These are phyloP conservation scores for Lochmaea crataegi DNA, from an alignment of 2,888 invertebrate species.

Conservation along the genomic window DNA sequence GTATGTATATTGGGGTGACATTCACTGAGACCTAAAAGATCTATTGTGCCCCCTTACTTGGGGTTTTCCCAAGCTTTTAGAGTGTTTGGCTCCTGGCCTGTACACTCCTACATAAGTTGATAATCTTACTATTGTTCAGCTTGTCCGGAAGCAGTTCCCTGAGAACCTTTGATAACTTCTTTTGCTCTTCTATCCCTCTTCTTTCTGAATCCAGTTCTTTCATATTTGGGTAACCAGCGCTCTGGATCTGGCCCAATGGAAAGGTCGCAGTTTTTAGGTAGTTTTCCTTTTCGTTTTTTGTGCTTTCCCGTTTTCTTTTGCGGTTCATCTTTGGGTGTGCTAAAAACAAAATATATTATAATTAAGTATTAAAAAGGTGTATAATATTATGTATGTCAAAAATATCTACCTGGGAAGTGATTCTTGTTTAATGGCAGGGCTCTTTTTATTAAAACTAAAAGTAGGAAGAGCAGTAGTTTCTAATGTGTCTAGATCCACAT, in stretches of 20 bases:
- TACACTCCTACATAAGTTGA: too few species aligned
- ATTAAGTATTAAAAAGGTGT: not conserved
- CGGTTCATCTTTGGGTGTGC: conserved; percentile 73
- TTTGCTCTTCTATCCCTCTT: conserved; percentile 83
- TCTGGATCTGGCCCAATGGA: conserved; percentile 92
- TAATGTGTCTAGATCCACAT: conserved; percentile 84
- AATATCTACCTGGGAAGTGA: conserved; percentile 71
- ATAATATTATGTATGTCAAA: conserved; percentile 64
- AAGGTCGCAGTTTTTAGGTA: conserved; percentile 92
- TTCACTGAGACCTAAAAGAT: too few species aligned
- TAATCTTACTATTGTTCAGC: conserved; percentile 83
- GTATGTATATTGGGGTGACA: too few species aligned
- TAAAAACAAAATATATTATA: conserved; percentile 51
- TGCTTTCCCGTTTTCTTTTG: conserved; percentile 74
- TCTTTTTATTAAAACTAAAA: conserved; percentile 75
- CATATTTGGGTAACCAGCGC: conserved; percentile 96
- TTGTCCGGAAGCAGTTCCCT: conserved; percentile 84
- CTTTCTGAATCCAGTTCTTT: conserved; percentile 93
- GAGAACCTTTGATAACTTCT: conserved; percentile 87
- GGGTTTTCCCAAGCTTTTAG: too few species aligned
- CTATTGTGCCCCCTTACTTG: too few species aligned
- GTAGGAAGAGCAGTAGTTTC: conserved; percentile 85
- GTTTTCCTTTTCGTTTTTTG: conserved; percentile 83
- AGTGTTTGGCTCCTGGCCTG: too few species aligned
- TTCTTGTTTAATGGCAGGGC: conserved; percentile 71